A percentile compares a stretch with the other conserved stretches of the same genome.
These are phyloP conservation scores for Acrobasis consociella DNA, from an alignment of 2,888 invertebrate species.

Conservation along the genomic window DNA sequence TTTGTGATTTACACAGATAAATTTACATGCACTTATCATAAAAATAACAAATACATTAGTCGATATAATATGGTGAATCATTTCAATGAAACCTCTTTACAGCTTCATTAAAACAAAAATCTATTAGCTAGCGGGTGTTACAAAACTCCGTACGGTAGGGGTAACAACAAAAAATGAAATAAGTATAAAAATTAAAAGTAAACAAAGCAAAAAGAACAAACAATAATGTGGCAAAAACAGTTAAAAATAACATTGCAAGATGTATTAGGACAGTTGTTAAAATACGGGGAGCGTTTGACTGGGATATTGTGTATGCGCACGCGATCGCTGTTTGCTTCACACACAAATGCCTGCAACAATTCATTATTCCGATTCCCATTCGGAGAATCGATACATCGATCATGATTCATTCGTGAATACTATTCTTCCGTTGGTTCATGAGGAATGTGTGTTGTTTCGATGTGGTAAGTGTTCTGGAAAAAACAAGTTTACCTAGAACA, in stretches of 20 bases:
- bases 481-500: too few species aligned
- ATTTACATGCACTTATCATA: constrained; percentile 71
- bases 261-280: constrained; percentile 84
- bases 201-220: constrained; percentile 75
- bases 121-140: constrained; percentile 38
- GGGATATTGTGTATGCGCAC: constrained; percentile 73
- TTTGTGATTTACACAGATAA: constrained; percentile 72
- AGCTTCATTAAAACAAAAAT: not conserved
- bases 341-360: constrained; percentile 43
- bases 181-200: constrained; percentile 79
- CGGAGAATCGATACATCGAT: constrained; percentile 7
- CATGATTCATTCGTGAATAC: not conserved
- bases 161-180: constrained; percentile 48
- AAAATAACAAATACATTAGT: not conserved
- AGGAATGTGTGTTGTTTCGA: not conserved
- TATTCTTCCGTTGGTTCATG: not conserved
- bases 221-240: constrained; percentile 79
- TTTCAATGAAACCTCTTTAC: not conserved
- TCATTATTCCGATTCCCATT: constrained; percentile 34
- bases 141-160: constrained; percentile 34
- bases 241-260: constrained; percentile 83
- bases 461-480: too few species aligned
- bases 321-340: constrained; percentile 65
- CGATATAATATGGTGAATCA: not conserved
- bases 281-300: constrained; percentile 79